Evolutionary conservation across 2,113 vertebrate genomes (phyloP).

Genomic region (Crotalus viridis): DNA sequence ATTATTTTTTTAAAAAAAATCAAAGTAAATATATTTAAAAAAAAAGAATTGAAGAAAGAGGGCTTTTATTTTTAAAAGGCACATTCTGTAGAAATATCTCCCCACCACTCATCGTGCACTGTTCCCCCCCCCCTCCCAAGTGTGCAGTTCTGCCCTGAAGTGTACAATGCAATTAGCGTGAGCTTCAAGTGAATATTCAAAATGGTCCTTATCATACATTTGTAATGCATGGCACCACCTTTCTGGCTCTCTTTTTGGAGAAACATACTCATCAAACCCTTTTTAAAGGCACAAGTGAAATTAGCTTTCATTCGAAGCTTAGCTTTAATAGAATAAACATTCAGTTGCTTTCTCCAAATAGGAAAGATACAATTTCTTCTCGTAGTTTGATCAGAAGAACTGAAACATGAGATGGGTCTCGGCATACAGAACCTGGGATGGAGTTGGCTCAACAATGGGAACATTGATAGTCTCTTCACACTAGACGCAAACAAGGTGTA

Average conservation of each 20-base stretch:
- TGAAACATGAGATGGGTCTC: not conserved
- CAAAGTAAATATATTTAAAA: not conserved
- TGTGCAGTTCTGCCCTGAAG: conserved; percentile 22
- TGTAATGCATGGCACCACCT: not conserved
- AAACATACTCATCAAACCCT: not conserved
- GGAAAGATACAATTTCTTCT: not conserved
- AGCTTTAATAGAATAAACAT: conserved; percentile 12
- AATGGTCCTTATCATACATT: conserved; percentile 6
- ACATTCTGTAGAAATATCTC: not conserved
- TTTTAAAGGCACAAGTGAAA: conserved; percentile 20
- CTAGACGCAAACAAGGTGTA: not conserved
- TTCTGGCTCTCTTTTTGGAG: not conserved
- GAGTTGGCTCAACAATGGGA: not conserved
- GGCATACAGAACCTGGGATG: not conserved
- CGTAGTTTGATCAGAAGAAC: not conserved
- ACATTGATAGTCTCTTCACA: not conserved
- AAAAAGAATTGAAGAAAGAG: not conserved
- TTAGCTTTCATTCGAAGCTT: conserved; percentile 24
- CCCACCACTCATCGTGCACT: not conserved
- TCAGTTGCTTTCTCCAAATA: not conserved
- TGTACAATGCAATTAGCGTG: conserved; percentile 18
- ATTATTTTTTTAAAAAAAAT: not conserved
- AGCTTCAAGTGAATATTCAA: conserved; percentile 11
- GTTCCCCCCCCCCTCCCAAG: not conserved
- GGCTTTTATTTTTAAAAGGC: not conserved